Percentiles rank a stretch among this genome's conserved stretches.
These are phyloP conservation scores for Achatina immaculata DNA, from an alignment of 1,140 invertebrate genomes.

Conservation along the genomic window DNA sequence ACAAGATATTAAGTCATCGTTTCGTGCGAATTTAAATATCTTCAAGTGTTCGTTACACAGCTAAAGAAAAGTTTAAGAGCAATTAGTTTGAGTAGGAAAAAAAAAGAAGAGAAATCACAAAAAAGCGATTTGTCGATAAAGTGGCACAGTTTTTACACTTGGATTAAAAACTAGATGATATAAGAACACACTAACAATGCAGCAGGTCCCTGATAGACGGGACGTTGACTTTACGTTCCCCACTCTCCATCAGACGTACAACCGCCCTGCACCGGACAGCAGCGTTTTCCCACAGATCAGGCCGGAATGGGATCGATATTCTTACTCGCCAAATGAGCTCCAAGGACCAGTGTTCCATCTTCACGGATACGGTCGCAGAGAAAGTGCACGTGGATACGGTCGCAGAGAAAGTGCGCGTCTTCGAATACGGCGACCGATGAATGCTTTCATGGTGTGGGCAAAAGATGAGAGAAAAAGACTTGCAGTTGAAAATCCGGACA, in stretches of 20 bases:
- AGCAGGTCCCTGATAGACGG: not conserved
- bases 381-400: not conserved
- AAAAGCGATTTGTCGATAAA: no score
- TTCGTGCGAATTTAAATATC: no score
- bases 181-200: no score
- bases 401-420: not conserved
- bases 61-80: no score
- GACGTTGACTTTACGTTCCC: not conserved
- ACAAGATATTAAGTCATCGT: not conserved
- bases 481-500: conserved; percentile 97
- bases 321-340: not conserved
- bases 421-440: conserved; percentile 62
- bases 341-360: not conserved
- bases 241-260: not conserved
- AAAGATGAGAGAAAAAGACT: conserved; percentile 94
- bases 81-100: no score
- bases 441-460: conserved; percentile 72
- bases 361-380: not conserved
- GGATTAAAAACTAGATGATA: no score
- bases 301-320: not conserved
- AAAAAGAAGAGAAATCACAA: no score
- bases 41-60: no score
- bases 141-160: no score
- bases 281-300: not conserved
- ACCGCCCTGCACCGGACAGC: not conserved